Base-by-base conservation (phyloP, 2,888 invertebrate species). In the Galerucella calmariensis region DNA sequence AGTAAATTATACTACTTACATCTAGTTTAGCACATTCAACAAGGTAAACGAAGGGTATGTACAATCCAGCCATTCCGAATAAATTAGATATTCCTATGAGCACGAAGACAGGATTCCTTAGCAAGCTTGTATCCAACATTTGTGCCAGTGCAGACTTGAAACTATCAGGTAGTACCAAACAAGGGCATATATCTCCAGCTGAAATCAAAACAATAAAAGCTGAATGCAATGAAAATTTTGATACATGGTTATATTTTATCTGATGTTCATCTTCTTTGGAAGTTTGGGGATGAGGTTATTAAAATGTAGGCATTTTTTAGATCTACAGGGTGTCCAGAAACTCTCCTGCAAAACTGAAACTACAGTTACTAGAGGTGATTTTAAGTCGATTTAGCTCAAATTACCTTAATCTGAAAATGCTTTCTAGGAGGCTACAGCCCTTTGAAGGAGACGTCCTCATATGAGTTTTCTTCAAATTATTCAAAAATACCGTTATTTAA, bases 1-100 rank as follows among this genome's bases (percentile, higher is more conserved):
- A n/a, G n/a, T n/a, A n/a, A n/a, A n/a, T n/a, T n/a, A n/a, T n/a
- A n/a, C n/a, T 77, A 89, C 91, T 90, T 87, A 94, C 94, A 84
- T 93, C 92, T 72, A 89, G 86, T 75, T 88, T 90, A 12, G 95
- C 95, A 70, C 94, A 93, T 82, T 97, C 95, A 35, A 97, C 95
- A 72, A 99, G 91, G 86, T 96, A 99, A 67, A 97, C 95, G 87
- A 97, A 99, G 56, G 99, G 99, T 80, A 99, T 96, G 88, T 98
- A 98, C 72, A 98, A 92, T 79, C 98, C 98, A 70, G 98, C 95
- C 95, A 99, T 98, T 82, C 98, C 99, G 86, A 99, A 96, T 74
- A 99, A 90, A 87, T 98, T 98, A 78, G 97, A 97, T 70, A 98
- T 91, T 75, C 96, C 96, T 84, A 98, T 96, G 70, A 97, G 89